Conservation (phyloP, 1,140 invertebrate species). For the Pseudomyrmex cubaensis region DNA sequence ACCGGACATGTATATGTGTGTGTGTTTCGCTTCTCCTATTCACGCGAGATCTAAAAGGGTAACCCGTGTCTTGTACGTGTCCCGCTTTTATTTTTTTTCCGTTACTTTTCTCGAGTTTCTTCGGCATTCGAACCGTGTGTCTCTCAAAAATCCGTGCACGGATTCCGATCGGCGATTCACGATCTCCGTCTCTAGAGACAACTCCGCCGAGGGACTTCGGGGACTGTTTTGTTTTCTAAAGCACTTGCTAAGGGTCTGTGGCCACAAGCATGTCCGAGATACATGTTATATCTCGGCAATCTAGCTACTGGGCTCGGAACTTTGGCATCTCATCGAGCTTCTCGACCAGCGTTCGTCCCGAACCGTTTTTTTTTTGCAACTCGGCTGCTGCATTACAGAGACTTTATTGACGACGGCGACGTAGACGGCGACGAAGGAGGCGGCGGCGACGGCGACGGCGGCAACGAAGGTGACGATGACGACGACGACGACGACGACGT, state of each 20-base stretch:
- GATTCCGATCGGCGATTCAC: constrained; percentile 50
- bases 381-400: constrained; percentile 43
- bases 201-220: constrained; percentile 57
- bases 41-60: constrained; percentile 47
- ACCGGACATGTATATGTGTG: constrained; percentile 50
- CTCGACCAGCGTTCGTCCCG: constrained; percentile 45
- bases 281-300: constrained; percentile 37
- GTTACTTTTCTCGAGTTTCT: constrained; percentile 33
- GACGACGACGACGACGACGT: background rate
- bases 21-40: constrained; percentile 47
- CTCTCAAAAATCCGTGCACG: constrained; percentile 59
- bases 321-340: constrained; percentile 61
- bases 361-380: constrained; percentile 64
- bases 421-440: constrained; percentile 21
- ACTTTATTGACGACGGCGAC: constrained; percentile 63
- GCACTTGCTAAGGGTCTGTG: constrained; percentile 47
- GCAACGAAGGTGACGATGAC: background rate
- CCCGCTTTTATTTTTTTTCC: constrained; percentile 1
- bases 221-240: constrained; percentile 37
- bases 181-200: constrained; percentile 50
- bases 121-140: constrained; percentile 28
- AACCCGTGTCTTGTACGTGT: constrained; percentile 35
- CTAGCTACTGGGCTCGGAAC: constrained; percentile 55
- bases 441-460: background rate
- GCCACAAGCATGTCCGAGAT: constrained; percentile 39